Percentiles rank a stretch among this genome's conserved stretches.
phyloP scores from a whole-genome alignment of 2,113 vertebrate species.

The Eubucco bourcierii region DNA sequence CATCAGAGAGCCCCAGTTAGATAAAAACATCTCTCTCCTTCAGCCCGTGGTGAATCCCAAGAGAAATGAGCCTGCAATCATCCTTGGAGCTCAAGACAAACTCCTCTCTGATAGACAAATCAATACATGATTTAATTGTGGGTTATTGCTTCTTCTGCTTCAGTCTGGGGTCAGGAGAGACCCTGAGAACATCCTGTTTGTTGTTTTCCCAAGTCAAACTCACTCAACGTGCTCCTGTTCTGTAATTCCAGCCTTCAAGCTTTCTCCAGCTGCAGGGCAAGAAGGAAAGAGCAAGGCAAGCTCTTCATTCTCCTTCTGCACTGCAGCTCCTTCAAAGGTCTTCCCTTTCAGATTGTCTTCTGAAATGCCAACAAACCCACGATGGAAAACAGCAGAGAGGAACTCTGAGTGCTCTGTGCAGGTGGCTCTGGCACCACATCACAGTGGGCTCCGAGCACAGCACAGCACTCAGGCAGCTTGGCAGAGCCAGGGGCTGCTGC shows the following conservation, averaged over 20 bases:
- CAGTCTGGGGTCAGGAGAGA: not conserved
- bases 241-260: not conserved
- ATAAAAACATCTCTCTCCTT: slow-evolving; percentile 20
- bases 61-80: slow-evolving; percentile 36
- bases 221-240: not conserved
- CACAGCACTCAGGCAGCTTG: not conserved
- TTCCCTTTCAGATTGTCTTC: not conserved
- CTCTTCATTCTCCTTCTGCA: not conserved
- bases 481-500: too few relatives aligned
- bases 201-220: not conserved
- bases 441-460: not conserved
- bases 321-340: not conserved
- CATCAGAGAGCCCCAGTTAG: not conserved
- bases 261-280: not conserved
- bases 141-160: slow-evolving; percentile 26
- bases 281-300: not conserved
- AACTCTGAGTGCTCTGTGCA: not conserved
- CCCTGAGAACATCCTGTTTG: slow-evolving; percentile 2
- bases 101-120: slow-evolving; percentile 10
- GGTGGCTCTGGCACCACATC: not conserved
- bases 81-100: not conserved
- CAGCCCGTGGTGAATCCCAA: slow-evolving; percentile 22
- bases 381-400: not conserved
- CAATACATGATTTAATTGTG: slow-evolving; percentile 49
- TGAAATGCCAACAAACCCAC: not conserved